Conservation (phyloP, 2,113 vertebrate species). For the Gobio gobio region DNA sequence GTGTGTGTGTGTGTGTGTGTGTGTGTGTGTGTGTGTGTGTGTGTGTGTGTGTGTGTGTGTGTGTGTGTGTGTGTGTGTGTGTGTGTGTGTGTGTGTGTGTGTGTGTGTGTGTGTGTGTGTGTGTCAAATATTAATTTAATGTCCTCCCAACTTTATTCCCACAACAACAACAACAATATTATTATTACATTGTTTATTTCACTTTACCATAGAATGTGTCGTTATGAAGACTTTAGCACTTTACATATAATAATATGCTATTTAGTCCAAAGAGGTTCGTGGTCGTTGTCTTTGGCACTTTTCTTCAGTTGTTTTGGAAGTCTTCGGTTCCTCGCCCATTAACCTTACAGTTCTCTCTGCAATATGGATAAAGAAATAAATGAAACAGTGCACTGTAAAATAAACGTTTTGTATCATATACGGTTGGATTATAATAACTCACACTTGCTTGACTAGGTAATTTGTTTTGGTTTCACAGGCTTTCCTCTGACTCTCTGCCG, state of each 20-base stretch:
- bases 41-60: too few species aligned
- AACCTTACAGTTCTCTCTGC: conserved; percentile 30
- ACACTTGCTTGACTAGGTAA: conserved; percentile 48
- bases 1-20: too few species aligned
- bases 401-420: neutral
- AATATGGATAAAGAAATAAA: neutral
- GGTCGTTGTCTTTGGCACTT: neutral
- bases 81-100: too few species aligned
- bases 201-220: neutral
- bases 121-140: too few species aligned
- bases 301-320: neutral
- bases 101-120: too few species aligned
- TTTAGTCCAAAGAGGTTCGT: neutral
- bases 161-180: neutral
- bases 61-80: too few species aligned
- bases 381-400: neutral
- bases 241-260: neutral
- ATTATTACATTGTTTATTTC: neutral
- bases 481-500: conserved; percentile 46
- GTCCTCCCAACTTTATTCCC: neutral
- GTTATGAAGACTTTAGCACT: neutral
- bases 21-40: too few species aligned
- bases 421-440: conserved; percentile 25
- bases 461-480: conserved; percentile 43
- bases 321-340: neutral